Percentiles rank a stretch among this genome's conserved stretches.
Evolutionary conservation across 1,140 invertebrate genomes (phyloP).

Genomic region (Stenopsyche tienmushanensis): DNA sequence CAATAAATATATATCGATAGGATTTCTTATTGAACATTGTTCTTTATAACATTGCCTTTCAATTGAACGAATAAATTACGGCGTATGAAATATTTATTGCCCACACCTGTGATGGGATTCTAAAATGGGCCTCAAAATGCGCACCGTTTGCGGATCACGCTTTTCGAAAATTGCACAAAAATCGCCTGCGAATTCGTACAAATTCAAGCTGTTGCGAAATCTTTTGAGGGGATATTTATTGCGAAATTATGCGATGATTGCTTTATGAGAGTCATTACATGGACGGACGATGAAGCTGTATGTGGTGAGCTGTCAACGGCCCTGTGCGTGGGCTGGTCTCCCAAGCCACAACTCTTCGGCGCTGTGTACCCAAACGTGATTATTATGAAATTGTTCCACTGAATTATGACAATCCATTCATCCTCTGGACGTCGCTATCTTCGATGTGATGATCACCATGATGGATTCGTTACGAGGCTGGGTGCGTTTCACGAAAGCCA

Average conservation of each 20-base stretch:
- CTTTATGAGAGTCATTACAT: constrained; percentile 39
- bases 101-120: too few relatives aligned
- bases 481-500: too few relatives aligned
- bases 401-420: constrained; percentile 27
- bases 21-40: too few relatives aligned
- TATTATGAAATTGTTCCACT: constrained; percentile 30
- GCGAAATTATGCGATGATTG: constrained; percentile 42
- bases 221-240: constrained; percentile 26
- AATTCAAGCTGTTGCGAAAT: not conserved
- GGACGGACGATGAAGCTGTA: constrained; percentile 32
- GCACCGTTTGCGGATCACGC: too few relatives aligned
- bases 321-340: constrained; percentile 32
- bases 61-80: too few relatives aligned
- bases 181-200: not conserved
- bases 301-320: constrained; percentile 32
- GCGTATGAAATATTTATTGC: too few relatives aligned
- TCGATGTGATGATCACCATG: not conserved
- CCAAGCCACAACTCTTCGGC: constrained; percentile 12
- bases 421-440: not conserved
- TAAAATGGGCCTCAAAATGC: too few relatives aligned
- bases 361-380: constrained; percentile 18
- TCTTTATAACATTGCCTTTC: too few relatives aligned
- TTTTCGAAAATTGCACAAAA: not conserved
- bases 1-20: too few relatives aligned
- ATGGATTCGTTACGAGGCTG: not conserved